Base-by-base conservation (phyloP, 2,888 invertebrate species). In the Cataglyphis livida region DNA sequence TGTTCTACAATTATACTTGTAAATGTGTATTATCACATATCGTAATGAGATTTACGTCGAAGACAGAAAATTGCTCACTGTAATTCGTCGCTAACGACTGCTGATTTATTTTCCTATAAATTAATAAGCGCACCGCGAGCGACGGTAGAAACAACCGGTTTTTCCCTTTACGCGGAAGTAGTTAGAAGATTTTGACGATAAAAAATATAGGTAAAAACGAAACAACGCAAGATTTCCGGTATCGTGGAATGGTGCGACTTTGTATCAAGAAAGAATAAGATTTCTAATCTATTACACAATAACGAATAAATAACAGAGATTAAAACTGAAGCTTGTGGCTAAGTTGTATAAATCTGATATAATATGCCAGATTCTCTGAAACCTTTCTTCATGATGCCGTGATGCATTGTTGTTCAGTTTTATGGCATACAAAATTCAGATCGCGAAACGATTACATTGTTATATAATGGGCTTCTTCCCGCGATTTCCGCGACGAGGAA, bases 21-120 rank as follows among this genome's bases (percentile, higher is more conserved):
- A 87, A 76, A 84, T 89, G 89, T 84, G 83, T 84, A 85, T 87
- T 88, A 82, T 81, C 85, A 89, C 88, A 88, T 87, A 88, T 89
- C 89, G 89, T 85, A 85, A 78, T 87, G 73, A 35, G 48, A 79
- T 61, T 79, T 73, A 85, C 54, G 76, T 85, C 76, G 48, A 81
- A 86, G 70, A 84, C 89, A 85, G 82, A 87, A 88, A 85, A 85
- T 88, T 88, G 88, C 88, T 88, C 88, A 89, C 89, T 83, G 83
- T 87, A 83, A 88, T 88, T 85, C 81, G 84, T 88, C 87, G 83
- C 82, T 87, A 85, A 84, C 81, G 73, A 83, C 75, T 87, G 88
- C 84, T 88, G 76, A 83, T 87, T 88, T 85, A 84, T 85, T 89
- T 89, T 89, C 85, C 79, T 83, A 83, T 79, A 79, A 79, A 79